Conservation (phyloP, 37 sponge, comb jelly and placozoan genomes). For the Theonella swinhoei region DNA sequence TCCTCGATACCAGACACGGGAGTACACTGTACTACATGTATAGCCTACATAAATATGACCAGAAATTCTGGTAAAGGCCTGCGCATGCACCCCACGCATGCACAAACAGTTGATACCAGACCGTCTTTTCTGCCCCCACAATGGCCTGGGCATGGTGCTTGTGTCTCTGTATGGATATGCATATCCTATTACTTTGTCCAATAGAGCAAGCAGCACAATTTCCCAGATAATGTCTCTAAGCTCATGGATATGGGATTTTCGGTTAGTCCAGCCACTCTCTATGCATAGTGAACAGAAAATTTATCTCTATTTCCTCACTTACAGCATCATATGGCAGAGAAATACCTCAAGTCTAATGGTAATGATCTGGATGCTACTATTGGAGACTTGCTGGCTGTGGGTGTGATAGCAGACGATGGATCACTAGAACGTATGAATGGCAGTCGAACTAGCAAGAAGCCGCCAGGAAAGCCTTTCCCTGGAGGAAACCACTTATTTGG, state of each 20-base stretch:
- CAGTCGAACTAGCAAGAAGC: background rate
- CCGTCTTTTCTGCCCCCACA: too few species aligned
- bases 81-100: too few species aligned
- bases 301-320: background rate
- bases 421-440: background rate
- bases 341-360: conserved; percentile 28
- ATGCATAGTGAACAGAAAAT: too few species aligned
- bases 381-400: conserved; percentile 45
- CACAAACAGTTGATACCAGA: too few species aligned
- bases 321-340: conserved; percentile 33
- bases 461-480: background rate
- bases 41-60: too few species aligned
- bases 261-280: too few species aligned
- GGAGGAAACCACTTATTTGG: background rate
- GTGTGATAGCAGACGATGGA: conserved; percentile 8
- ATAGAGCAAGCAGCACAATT: background rate
- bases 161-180: too few species aligned
- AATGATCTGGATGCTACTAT: conserved; percentile 55
- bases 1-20: too few species aligned
- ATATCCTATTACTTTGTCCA: too few species aligned
- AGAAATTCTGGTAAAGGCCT: too few species aligned
- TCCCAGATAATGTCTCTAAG: conserved; percentile 15
- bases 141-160: too few species aligned
- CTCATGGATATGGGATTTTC: conserved; percentile 66
- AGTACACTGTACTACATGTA: too few species aligned